phyloP scores from a whole-genome alignment of 1,140 invertebrate genomes.

The Rhagoletis pomonella region DNA sequence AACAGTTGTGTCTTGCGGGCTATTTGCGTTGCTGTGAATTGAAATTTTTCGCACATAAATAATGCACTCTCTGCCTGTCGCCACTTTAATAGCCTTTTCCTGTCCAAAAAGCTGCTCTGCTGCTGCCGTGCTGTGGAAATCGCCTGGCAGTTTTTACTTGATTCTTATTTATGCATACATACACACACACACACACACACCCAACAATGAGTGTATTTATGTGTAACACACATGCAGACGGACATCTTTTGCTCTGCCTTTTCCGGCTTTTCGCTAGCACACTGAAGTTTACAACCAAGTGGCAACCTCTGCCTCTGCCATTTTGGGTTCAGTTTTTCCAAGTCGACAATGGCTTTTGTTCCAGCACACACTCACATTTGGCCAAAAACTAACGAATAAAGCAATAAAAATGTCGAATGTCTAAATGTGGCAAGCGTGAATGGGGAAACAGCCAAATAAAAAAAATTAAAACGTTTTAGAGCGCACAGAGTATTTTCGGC shows the following conservation, averaged over 20 bases:
- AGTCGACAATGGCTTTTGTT: conserved; percentile 1
- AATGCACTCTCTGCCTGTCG: conserved; percentile 45
- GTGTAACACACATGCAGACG: not conserved
- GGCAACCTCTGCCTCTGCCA: not conserved
- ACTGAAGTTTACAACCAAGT: not conserved
- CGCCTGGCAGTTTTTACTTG: not conserved
- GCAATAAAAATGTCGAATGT: not conserved
- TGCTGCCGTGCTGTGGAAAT: not conserved
- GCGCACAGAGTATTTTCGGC: not conserved
- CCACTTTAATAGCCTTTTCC: conserved; percentile 52
- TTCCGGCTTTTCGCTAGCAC: not conserved
- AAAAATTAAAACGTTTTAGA: not conserved
- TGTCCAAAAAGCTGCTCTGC: conserved; percentile 17
- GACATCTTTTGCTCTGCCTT: not conserved
- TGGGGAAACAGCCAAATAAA: not conserved
- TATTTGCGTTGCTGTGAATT: conserved; percentile 27
- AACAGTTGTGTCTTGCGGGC: conserved; percentile 28
- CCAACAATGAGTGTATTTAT: not conserved
- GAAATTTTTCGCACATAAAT: conserved; percentile 52
- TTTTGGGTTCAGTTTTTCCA: not conserved
- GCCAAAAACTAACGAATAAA: not conserved
- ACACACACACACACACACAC: not conserved
- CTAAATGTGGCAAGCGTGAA: not conserved
- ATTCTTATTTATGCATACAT: not conserved
- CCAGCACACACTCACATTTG: not conserved